Evolutionary conservation across 2,888 invertebrate species (phyloP), one percentile per base, ranked within the genome.

Genomic region (Tinea pellionella): DNA sequence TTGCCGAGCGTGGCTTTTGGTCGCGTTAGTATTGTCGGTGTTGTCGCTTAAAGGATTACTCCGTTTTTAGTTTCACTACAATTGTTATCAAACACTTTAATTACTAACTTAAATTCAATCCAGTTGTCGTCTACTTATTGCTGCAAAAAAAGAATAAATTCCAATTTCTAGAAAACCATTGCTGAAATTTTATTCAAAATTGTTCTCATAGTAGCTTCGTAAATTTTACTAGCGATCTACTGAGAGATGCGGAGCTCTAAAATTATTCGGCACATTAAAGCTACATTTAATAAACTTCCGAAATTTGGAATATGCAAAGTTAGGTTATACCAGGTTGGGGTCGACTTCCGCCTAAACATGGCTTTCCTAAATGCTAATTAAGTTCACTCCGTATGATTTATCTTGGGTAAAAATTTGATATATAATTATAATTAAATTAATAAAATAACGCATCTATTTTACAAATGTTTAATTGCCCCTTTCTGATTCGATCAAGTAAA

Each of bases 1-100:
- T 80, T 75, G 12, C 73, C 70, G 77, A 77, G 80, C 81, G 79
- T 77, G 73, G 74, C 77, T 78, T 80, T 81, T 79, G 80, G 77
- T 78, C 74, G 71, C 65, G 67, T 53, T 53, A 24, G 53, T 18
- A 53, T 18, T 53, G 53, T 24, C 65, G 71, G 68, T 70, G 72
- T 74, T 77, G 74, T 68, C 70, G 74, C 66, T 72, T 71, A 66
- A 75, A 75, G 69, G 73, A 75, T 78, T 77, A 78, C 78, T 51
- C 15, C 15, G 2, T 41, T 47, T 6, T 47, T 47, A 47, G 47
- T 15, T n/a, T 47, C 47, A 16, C 15, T 47, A 15, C 15, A 15
- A 15, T 13, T 15, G 47, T 47, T 47, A 15, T 47, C 47, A 15
- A 15, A 47, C 15, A n/a, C 8, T 15, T 47, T 47, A 6, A 15